Evolutionary conservation across 2,888 invertebrate genomes (phyloP).

Genomic region (Diadegma fenestrale): DNA sequence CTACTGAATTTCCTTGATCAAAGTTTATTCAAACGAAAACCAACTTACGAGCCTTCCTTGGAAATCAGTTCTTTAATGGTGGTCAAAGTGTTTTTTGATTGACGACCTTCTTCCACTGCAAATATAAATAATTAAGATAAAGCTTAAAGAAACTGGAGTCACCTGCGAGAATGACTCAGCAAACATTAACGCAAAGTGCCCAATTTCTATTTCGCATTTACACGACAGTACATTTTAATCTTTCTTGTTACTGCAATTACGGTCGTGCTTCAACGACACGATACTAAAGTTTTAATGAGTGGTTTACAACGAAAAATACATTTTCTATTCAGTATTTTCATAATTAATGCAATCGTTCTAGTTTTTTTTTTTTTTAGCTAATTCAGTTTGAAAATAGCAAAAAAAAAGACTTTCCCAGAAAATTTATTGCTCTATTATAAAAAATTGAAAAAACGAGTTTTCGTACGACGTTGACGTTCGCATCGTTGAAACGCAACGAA

Average conservation of each 20-base stretch:
- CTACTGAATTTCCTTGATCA: background rate
- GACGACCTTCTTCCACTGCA: constrained; percentile 90
- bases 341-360: background rate
- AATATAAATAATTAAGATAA: constrained; percentile 73
- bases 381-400: no score
- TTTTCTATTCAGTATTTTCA: background rate
- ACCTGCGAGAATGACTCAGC: background rate
- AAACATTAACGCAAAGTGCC: constrained; percentile 1
- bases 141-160: background rate
- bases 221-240: background rate
- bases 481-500: no score
- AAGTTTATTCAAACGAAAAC: constrained; percentile 41
- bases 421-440: no score
- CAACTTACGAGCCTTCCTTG: constrained; percentile 87
- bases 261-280: no score
- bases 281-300: no score
- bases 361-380: background rate
- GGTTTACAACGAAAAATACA: no score
- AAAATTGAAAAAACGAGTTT: no score
- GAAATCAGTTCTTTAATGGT: constrained; percentile 86
- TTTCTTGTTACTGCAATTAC: background rate
- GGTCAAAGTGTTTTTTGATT: constrained; percentile 89
- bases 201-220: background rate
- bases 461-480: no score
- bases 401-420: no score